Conservation (phyloP, 53 echinoderm and acorn worm genomes). For the Zoroaster sp. region DNA sequence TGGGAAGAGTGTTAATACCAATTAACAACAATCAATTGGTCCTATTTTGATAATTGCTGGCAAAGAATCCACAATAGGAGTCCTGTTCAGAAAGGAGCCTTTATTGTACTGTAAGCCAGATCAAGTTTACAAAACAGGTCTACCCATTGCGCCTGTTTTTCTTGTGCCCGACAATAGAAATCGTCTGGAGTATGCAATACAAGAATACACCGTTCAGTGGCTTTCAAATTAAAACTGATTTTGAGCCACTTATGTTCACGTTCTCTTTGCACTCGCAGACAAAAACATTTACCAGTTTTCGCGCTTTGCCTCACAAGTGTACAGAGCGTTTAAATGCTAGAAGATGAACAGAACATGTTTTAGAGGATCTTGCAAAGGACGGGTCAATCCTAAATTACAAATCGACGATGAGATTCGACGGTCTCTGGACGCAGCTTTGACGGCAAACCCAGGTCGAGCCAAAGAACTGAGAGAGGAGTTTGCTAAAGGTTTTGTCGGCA, state of each 20-base stretch:
- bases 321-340: constrained; percentile 13
- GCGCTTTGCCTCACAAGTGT: not conserved
- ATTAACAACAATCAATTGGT: not conserved
- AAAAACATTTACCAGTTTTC: not conserved
- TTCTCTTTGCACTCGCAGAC: constrained; percentile 13
- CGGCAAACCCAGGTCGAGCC: constrained; percentile 29
- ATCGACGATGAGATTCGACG: not conserved
- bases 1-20: constrained; percentile 46
- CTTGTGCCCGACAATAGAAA: not conserved
- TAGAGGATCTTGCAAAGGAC: constrained; percentile 19
- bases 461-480: constrained; percentile 43
- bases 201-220: constrained; percentile 16
- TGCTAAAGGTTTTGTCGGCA: constrained; percentile 31
- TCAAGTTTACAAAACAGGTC: constrained; percentile 12
- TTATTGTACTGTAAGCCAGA: constrained; percentile 41
- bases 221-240: constrained; percentile 16
- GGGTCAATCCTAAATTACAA: not conserved
- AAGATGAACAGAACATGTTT: constrained; percentile 25
- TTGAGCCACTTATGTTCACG: constrained; percentile 15
- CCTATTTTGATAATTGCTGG: not conserved
- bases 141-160: constrained; percentile 33
- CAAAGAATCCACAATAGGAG: not conserved
- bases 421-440: not conserved
- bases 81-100: constrained; percentile 43
- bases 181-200: not conserved